Conservation (phyloP, 35 echinoderm and acorn worm species). For the Stichopus chloronotus region DNA sequence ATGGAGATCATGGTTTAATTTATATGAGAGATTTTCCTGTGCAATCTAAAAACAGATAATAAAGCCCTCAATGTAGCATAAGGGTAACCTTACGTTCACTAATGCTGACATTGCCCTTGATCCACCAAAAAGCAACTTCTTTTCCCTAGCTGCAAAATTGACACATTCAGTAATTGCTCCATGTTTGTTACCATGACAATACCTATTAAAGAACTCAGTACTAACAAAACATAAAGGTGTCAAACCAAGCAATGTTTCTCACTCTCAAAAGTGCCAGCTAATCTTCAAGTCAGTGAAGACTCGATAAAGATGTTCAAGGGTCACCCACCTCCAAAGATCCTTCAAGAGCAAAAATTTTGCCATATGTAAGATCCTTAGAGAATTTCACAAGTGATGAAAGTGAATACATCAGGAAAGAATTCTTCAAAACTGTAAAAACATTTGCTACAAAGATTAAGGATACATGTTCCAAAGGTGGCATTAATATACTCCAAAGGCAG, state of each 20-base stretch:
- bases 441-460: too few species aligned
- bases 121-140: neutral
- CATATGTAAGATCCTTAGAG: too few species aligned
- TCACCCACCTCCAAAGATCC: neutral
- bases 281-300: neutral
- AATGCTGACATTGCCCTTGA: neutral
- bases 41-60: too few species aligned
- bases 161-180: neutral
- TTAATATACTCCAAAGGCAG: too few species aligned
- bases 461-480: too few species aligned
- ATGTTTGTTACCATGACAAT: slow-evolving; percentile 16
- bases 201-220: neutral
- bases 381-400: too few species aligned
- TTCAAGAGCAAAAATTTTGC: neutral
- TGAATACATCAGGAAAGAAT: too few species aligned
- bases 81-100: too few species aligned
- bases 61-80: too few species aligned
- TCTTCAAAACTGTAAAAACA: too few species aligned
- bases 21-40: too few species aligned
- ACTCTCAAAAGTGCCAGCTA: neutral
- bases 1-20: too few species aligned
- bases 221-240: neutral
- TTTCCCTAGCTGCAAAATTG: neutral
- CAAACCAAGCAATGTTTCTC: slow-evolving; percentile 10
- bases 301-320: neutral